A percentile compares a stretch with the other conserved stretches of the same genome.
Conservation (phyloP, 1,140 invertebrate genomes). For the Druon quercuslanigerum region DNA sequence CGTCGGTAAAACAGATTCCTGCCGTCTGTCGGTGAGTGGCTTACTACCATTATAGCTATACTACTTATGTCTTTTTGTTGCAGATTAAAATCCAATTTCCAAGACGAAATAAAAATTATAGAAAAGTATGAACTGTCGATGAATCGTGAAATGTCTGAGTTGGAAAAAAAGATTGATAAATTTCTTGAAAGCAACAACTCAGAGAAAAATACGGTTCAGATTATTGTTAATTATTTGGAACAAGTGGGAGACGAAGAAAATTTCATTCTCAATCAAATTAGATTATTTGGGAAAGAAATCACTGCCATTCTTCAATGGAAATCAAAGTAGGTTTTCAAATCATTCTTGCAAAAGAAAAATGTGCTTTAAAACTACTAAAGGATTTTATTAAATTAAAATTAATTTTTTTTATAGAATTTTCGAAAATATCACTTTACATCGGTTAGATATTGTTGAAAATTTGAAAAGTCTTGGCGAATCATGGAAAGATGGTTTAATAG, state of each 20-base stretch:
- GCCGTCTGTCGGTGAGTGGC: no score
- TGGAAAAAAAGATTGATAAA: conserved; percentile 35
- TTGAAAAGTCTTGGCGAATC: neutral
- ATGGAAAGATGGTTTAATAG: conserved; percentile 26
- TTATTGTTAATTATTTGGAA: no score
- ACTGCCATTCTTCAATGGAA: conserved; percentile 23
- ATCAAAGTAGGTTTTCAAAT: conserved; percentile 29
- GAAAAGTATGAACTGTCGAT: conserved; percentile 29
- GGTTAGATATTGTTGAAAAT: neutral
- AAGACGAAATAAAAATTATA: conserved; percentile 43
- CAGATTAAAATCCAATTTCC: conserved; percentile 31
- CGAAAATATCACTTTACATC: conserved; percentile 26
- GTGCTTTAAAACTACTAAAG: no score
- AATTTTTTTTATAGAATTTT: neutral
- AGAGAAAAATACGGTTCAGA: neutral
- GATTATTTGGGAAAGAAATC: conserved; percentile 14
- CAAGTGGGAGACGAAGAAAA: no score
- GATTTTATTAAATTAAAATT: no score
- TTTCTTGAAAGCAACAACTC: conserved; percentile 38
- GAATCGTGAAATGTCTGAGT: neutral
- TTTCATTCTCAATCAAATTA: conserved; percentile 20
- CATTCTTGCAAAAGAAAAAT: neutral
- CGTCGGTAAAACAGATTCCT: no score
- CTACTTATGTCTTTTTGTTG: conserved; percentile 3
- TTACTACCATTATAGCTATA: no score